These are phyloP conservation scores for Origma solitaria DNA, from an alignment of 2,113 vertebrate species.

Conservation along the genomic window DNA sequence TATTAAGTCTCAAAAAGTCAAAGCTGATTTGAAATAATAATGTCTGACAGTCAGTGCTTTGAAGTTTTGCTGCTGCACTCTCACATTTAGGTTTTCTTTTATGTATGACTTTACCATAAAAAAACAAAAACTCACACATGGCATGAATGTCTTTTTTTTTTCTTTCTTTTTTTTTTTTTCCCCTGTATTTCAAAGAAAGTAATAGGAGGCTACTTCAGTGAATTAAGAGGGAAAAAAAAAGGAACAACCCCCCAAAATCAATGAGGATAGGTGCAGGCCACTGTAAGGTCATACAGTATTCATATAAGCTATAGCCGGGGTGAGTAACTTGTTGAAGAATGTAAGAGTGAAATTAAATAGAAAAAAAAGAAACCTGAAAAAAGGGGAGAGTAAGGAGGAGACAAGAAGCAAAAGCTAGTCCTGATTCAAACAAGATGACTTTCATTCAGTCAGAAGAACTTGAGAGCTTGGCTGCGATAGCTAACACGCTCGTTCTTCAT, in stretches of 20 bases:
- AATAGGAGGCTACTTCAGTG: slow-evolving; percentile 43
- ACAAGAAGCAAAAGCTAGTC: neutral
- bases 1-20: slow-evolving; percentile 68
- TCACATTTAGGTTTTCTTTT: slow-evolving; percentile 69
- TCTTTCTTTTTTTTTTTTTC: neutral
- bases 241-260: neutral
- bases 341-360: neutral
- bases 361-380: neutral
- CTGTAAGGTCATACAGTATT: slow-evolving; percentile 15
- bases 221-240: slow-evolving; percentile 18
- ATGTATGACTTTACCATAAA: slow-evolving; percentile 66
- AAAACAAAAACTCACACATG: slow-evolving; percentile 55
- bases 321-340: slow-evolving; percentile 31
- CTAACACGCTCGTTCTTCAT: slow-evolving; percentile 76
- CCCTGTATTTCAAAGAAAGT: slow-evolving; percentile 60
- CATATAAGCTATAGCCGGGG: neutral
- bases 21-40: slow-evolving; percentile 72
- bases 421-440: slow-evolving; percentile 83
- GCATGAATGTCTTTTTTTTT: neutral
- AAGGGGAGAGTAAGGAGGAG: neutral
- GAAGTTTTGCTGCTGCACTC: slow-evolving; percentile 62
- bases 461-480: slow-evolving; percentile 69
- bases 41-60: slow-evolving; percentile 68
- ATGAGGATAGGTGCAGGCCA: neutral
- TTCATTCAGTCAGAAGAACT: slow-evolving; percentile 61